Percentiles rank a stretch among this genome's conserved stretches.
Evolutionary conservation across 2,113 vertebrate genomes (phyloP).

Genomic region (Sander lucioperca): DNA sequence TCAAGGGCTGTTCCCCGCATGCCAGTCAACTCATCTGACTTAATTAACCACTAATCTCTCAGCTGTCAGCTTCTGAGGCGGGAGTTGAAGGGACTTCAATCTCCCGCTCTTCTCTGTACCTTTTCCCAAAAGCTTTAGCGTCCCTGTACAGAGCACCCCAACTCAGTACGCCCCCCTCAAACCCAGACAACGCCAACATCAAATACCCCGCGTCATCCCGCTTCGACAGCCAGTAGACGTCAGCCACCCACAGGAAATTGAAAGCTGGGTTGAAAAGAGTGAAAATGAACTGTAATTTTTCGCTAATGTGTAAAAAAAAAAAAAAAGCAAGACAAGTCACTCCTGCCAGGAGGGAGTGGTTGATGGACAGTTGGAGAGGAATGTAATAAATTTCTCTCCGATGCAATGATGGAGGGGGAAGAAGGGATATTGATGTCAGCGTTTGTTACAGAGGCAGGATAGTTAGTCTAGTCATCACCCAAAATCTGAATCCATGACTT

Average conservation of each 20-base stretch:
- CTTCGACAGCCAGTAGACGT: constrained; percentile 58
- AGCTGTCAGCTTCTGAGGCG: constrained; percentile 73
- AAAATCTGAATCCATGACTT: not conserved
- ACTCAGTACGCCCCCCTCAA: constrained; percentile 17
- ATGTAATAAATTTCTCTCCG: constrained; percentile 54
- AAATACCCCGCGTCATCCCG: constrained; percentile 48
- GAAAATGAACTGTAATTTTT: constrained; percentile 55
- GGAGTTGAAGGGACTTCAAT: constrained; percentile 75
- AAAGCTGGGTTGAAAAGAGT: constrained; percentile 43
- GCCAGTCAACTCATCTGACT: constrained; percentile 72
- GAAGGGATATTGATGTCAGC: constrained; percentile 42
- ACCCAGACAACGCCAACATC: constrained; percentile 52
- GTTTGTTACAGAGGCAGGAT: constrained; percentile 5
- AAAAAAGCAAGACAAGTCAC: constrained; percentile 25
- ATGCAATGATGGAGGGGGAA: constrained; percentile 5
- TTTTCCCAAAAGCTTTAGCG: constrained; percentile 59
- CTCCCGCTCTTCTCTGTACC: constrained; percentile 55
- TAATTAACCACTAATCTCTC: constrained; percentile 80
- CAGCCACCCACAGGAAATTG: constrained; percentile 72
- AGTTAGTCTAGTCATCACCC: not conserved
- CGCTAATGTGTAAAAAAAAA: constrained; percentile 10
- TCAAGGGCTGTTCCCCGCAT: constrained; percentile 57
- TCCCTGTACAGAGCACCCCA: constrained; percentile 44
- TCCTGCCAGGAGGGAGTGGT: constrained; percentile 32
- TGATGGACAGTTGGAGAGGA: constrained; percentile 60